Base-by-base conservation (phyloP, 2,797 vertebrate species). In the Manis crassicaudata region DNA sequence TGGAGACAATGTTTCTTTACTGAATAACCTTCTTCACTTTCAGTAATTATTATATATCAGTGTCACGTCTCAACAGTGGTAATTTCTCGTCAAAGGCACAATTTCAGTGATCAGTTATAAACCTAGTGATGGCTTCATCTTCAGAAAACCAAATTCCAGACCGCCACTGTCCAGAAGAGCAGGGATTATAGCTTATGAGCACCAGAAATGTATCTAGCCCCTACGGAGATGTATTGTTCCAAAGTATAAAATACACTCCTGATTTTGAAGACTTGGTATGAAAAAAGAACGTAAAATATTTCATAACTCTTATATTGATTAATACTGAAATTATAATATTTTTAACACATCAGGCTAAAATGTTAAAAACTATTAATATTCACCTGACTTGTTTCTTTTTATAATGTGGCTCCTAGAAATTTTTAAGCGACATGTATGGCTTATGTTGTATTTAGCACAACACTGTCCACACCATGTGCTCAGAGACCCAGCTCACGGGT, bases 51-150 rank as follows among this genome's bases (percentile, higher is more conserved):
- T 93, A 58, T 80, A 46, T 72, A 76, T 62, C 73, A 56, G 32
- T 37, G 37, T 52, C 32, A 62, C 21, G 29, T 94, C 67, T 96
- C 58, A 95, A 86, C 32, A 46, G 63, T 27, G 60, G 72, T 13
- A 82, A 72, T 96, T 96, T 90, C 79, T 62, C 37, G 67, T 54
- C 65, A 87, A 84, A 81, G 72, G 83, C 21, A 80, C 52, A 43
- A 81, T 75, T 88, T 93, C 80, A 62, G 73, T 1, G 5, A 29
- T 70, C n/a, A 56, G 90, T 63, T n/a, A 84, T 52, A 94, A 84
- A 81, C 25, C 32, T 1, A 65, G 83, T 5, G 50, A 54, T 23
- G 27, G n/a, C 32, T 80, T 87, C 37, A 50, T 8, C 12, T 63
- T 35, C 25, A 56, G 70, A 96, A 73, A 80, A 68, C 16, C 3